Evolutionary conservation across 2,888 invertebrate genomes (phyloP), one percentile per base, ranked within the genome.

Genomic region (Xylocampa areola): DNA sequence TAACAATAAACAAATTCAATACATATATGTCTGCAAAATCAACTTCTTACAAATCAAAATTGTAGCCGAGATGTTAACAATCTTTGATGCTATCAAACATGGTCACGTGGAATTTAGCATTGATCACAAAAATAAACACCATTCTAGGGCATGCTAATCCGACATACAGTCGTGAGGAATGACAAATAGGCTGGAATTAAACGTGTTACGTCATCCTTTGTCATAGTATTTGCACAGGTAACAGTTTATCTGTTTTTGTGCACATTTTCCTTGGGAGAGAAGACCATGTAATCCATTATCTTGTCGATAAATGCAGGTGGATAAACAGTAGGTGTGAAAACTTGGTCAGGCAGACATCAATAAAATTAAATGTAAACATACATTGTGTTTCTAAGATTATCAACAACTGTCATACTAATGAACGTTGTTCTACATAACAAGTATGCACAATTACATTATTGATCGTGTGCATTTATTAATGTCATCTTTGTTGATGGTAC

Each of bases 171-270:
- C 57, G 49, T 37, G 14, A 17, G 17, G 68, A 63, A 71, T 73
- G 59, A 73, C 51, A 75, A 71, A 65, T 44, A 50, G 52, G 47
- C 54, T 59, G 16, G 66, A 51, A 58, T 53, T 60, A 52, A 17
- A 45, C 19, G 21, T 10, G 13, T 66, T 52, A 57, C 73, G 49
- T 71, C 53, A 73, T 8, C 30, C 51, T 32, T 53, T 54, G 50
- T 52, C 45, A 43, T n/a, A 50, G 43, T 32, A 29, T 29, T 47
- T 29, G 33, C 11, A 45, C 29, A 41, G 36, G 54, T 41, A 48
- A 53, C 39, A 32, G 32, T 41, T 33, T 21, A n/a, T 41, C n/a
- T 41, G 30, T 53, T 27, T 48, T 19, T 47, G 7, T 41, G 19
- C 6, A 11, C 14, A 13, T 60, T 39, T 39, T 16, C 59, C 21